These are phyloP conservation scores for Channa maculata DNA, from an alignment of 2,113 vertebrate species.

Conservation along the genomic window DNA sequence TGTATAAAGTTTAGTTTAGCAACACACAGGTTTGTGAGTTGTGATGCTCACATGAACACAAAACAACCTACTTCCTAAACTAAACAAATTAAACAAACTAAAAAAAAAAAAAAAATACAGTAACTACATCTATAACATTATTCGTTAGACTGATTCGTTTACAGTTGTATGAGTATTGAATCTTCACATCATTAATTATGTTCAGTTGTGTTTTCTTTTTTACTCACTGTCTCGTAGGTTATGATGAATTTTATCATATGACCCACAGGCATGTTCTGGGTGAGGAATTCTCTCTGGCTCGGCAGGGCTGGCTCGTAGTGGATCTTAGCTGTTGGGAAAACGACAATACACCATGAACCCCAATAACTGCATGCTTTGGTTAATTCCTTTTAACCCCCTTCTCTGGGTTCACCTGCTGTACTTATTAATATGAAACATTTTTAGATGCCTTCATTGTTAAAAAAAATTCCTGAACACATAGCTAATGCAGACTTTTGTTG, in stretches of 20 bases:
- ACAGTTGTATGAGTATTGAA: not conserved
- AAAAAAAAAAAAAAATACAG: no score
- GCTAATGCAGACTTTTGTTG: no score
- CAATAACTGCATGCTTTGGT: not conserved
- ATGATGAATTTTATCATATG: slow-evolving; percentile 80
- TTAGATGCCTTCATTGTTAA: no score
- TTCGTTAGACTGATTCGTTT: not conserved
- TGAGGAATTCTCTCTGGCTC: slow-evolving; percentile 69
- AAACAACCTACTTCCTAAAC: no score
- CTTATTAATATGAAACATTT: not conserved
- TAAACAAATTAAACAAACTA: no score
- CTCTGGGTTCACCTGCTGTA: slow-evolving; percentile 2
- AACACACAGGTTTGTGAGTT: no score
- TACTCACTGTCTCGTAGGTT: slow-evolving; percentile 77
- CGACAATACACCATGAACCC: slow-evolving; percentile 29
- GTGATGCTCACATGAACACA: not conserved
- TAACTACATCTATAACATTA: not conserved
- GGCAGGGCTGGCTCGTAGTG: slow-evolving; percentile 72
- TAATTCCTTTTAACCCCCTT: not conserved
- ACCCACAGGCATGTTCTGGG: slow-evolving; percentile 77
- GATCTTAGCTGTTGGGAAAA: slow-evolving; percentile 68
- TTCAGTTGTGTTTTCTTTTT: not conserved
- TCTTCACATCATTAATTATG: not conserved
- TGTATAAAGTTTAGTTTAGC: no score
- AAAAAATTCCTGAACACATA: no score